A percentile compares a stretch with the other conserved stretches of the same genome.
Evolutionary conservation across 2,888 invertebrate species (phyloP).

Genomic region (Dinocampus coccinellae): DNA sequence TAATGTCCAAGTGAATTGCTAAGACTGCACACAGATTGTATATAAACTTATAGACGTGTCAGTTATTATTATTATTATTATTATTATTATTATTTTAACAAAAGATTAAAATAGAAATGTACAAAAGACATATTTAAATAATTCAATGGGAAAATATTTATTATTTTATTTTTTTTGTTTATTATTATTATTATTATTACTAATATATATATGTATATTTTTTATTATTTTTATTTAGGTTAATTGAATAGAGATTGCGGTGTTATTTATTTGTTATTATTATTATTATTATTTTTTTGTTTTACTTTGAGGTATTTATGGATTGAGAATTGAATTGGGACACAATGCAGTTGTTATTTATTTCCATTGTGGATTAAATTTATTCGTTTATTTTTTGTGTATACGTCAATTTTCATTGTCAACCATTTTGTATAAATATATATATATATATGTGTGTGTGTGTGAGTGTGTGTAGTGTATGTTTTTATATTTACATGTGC

Average conservation of each 20-base stretch:
- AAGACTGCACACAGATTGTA: conserved; percentile 10
- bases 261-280: background rate
- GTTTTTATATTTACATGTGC: background rate
- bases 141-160: no score
- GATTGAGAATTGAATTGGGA: background rate
- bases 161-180: no score
- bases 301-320: no score
- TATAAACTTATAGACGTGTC: background rate
- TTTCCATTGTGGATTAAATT: conserved; percentile 7
- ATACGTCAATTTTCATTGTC: conserved; percentile 36
- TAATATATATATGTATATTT: background rate
- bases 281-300: no score
- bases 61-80: no score
- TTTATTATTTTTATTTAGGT: background rate
- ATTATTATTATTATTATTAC: background rate
- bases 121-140: no score
- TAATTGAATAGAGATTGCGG: background rate
- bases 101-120: no score
- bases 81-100: no score
- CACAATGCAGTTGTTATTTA: conserved; percentile 8
- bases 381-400: background rate
- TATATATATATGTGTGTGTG: background rate
- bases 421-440: conserved; percentile 9
- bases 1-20: background rate
- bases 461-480: background rate